A percentile compares a stretch with the other conserved stretches of the same genome.
phyloP scores from a whole-genome alignment of 2,888 invertebrate species.

The Spodoptera littoralis region DNA sequence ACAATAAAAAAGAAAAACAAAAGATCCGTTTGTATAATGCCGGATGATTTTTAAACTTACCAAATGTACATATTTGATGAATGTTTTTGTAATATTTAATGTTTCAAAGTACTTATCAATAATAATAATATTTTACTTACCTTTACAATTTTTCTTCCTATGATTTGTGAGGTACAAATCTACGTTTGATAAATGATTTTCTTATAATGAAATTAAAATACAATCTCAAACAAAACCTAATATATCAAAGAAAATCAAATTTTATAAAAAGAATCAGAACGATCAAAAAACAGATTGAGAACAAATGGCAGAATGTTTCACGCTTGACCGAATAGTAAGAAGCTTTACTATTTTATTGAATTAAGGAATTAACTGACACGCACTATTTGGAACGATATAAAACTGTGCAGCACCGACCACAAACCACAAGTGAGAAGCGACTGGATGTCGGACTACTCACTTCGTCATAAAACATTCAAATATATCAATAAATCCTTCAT shows the following conservation, averaged over 20 bases:
- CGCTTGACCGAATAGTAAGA: conserved; percentile 84
- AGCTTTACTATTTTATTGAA: conserved; percentile 88
- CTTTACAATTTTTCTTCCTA: no score
- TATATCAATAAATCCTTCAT: conserved; percentile 53
- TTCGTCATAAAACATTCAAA: conserved; percentile 73
- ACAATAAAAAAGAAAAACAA: conserved; percentile 16
- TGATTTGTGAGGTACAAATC: no score
- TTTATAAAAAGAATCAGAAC: conserved; percentile 57
- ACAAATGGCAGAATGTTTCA: conserved; percentile 73
- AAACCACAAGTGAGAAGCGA: conserved; percentile 87
- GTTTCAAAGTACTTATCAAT: no score
- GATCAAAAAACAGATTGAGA: conserved; percentile 77
- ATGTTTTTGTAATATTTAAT: no score
- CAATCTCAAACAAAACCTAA: no score
- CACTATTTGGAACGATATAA: conserved; percentile 82
- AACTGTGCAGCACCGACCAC: conserved; percentile 61
- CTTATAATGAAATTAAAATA: no score
- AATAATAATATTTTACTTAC: no score
- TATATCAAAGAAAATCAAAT: neutral
- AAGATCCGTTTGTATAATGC: no score
- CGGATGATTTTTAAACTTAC: neutral
- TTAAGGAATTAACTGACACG: conserved; percentile 88
- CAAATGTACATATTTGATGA: neutral
- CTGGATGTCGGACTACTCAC: conserved; percentile 88
- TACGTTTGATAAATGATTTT: no score